Percentiles rank a stretch among this genome's conserved stretches.
Conservation (phyloP, 2,797 vertebrate species). For the Lates japonicus region DNA sequence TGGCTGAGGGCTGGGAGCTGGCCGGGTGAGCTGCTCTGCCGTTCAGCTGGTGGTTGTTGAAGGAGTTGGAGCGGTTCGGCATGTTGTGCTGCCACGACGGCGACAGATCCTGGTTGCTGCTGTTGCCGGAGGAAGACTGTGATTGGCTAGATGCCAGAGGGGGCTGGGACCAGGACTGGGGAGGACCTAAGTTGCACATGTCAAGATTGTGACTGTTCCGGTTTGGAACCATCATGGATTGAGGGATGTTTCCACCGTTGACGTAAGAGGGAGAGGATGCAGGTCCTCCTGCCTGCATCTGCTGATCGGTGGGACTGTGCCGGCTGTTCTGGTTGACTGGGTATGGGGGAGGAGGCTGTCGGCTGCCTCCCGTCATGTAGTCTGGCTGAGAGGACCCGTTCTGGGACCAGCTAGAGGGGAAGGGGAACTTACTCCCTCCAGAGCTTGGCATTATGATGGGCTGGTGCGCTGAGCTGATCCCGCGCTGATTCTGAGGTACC, state of each 20-base stretch:
- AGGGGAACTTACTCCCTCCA: constrained; percentile 92
- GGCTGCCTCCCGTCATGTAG: constrained; percentile 86
- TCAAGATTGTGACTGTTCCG: constrained; percentile 96
- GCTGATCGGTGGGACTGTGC: constrained; percentile 92
- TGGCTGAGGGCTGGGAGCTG: constrained; percentile 93
- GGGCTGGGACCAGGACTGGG: constrained; percentile 90
- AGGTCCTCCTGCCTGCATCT: constrained; percentile 90
- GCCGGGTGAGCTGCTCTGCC: constrained; percentile 84
- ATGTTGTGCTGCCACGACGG: constrained; percentile 89
- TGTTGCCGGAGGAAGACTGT: constrained; percentile 86
- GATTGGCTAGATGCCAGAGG: constrained; percentile 85
- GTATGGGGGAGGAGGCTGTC: constrained; percentile 95
- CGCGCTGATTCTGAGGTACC: constrained; percentile 90
- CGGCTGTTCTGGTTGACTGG: constrained; percentile 89
- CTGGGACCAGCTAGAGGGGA: constrained; percentile 90
- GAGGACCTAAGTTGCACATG: constrained; percentile 88
- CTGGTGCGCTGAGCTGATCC: constrained; percentile 92
- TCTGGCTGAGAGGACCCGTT: constrained; percentile 91
- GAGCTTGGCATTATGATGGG: constrained; percentile 97
- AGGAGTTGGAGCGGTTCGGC: constrained; percentile 95
- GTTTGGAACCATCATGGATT: constrained; percentile 91
- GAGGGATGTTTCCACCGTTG: constrained; percentile 92
- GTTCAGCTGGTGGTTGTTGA: constrained; percentile 90
- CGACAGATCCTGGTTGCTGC: constrained; percentile 89
- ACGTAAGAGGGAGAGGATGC: constrained; percentile 89